Percentiles rank a stretch among this genome's conserved stretches.
Conservation (phyloP, 2,888 invertebrate genomes). For the Pyrrhia umbra region DNA sequence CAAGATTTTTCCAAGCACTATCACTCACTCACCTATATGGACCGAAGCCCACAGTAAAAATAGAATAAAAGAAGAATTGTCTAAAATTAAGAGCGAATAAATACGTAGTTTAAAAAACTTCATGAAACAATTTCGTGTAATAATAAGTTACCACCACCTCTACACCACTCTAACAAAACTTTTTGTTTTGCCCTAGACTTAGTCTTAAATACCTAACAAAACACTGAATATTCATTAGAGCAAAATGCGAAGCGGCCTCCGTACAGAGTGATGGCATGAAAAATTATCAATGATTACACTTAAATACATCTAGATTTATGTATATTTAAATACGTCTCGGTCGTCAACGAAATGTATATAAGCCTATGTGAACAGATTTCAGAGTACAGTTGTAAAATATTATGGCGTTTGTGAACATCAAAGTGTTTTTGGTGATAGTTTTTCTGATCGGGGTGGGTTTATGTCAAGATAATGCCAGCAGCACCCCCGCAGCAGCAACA, state of each 20-base stretch:
- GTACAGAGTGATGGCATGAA: slow-evolving; percentile 23
- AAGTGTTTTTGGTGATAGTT: slow-evolving; percentile 61
- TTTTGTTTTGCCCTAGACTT: neutral
- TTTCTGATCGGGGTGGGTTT: slow-evolving; percentile 56
- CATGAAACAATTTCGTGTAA: neutral
- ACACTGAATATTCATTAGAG: slow-evolving; percentile 2
- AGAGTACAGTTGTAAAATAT: slow-evolving; percentile 48
- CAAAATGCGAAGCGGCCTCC: slow-evolving; percentile 1
- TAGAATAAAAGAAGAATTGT: neutral
- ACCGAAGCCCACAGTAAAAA: no score
- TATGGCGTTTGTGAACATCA: slow-evolving; percentile 65
- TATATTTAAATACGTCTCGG: neutral
- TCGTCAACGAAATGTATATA: slow-evolving; percentile 58
- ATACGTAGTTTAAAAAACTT: neutral
- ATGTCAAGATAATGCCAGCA: slow-evolving; percentile 61
- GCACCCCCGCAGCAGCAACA: slow-evolving; percentile 31
- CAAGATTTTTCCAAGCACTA: no score
- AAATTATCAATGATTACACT: neutral
- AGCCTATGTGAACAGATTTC: slow-evolving; percentile 51
- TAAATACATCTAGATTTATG: no score
- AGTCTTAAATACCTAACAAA: slow-evolving; percentile 1
- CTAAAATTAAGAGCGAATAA: neutral
- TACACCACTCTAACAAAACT: neutral
- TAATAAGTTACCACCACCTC: neutral
- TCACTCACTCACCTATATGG: no score